phyloP scores from a whole-genome alignment of 2,888 invertebrate species.

The Carabus problematicus region DNA sequence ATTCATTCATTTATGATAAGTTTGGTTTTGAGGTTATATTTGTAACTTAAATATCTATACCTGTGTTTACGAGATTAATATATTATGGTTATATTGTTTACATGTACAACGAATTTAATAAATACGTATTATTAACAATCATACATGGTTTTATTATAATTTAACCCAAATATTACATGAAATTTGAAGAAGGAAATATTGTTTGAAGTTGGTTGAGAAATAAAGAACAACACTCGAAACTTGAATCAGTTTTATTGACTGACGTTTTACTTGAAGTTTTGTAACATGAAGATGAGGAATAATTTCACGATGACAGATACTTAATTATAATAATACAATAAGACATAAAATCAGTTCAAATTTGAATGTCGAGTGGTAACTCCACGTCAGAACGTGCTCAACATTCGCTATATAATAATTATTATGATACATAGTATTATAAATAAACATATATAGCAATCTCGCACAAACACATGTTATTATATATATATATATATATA shows the following conservation, averaged over 20 bases:
- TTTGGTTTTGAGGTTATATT: too few species aligned
- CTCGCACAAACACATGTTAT: background rate
- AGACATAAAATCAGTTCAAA: slow-evolving; percentile 40
- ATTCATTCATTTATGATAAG: too few species aligned
- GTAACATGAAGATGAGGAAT: slow-evolving; percentile 39
- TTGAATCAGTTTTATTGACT: slow-evolving; percentile 33
- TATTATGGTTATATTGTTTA: too few species aligned
- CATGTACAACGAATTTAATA: too few species aligned
- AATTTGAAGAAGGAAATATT: too few species aligned
- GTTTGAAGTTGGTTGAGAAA: slow-evolving; percentile 2
- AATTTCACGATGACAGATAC: slow-evolving; percentile 34
- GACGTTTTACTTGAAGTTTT: slow-evolving; percentile 39
- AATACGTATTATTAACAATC: too few species aligned
- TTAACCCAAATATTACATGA: too few species aligned
- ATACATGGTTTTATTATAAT: too few species aligned
- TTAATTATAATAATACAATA: slow-evolving; percentile 26
- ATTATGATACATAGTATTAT: background rate
- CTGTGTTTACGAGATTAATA: too few species aligned
- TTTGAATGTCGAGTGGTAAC: slow-evolving; percentile 35
- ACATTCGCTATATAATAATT: slow-evolving; percentile 1
- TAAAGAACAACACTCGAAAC: slow-evolving; percentile 23
- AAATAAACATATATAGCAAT: background rate
- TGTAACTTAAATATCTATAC: too few species aligned
- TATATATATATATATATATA: too few species aligned
- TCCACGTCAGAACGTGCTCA: slow-evolving; percentile 12